Conservation (phyloP, 2,113 vertebrate genomes). For the Stegostoma tigrinum region DNA sequence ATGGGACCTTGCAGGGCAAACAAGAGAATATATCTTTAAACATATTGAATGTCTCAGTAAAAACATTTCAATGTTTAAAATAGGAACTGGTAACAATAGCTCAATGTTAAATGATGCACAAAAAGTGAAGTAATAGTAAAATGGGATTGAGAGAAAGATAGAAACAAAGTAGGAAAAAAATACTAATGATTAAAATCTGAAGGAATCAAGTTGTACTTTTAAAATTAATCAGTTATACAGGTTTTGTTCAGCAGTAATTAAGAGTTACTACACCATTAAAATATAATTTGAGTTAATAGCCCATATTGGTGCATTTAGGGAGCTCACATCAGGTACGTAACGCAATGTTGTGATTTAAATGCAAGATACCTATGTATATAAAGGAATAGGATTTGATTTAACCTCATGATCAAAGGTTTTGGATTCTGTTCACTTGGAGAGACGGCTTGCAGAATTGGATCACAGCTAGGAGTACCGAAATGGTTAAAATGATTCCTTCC, state of each 20-base stretch:
- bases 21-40: not conserved
- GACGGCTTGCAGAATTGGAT: too few relatives aligned
- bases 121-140: not conserved
- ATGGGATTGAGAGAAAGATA: not conserved
- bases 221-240: not conserved
- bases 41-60: not conserved
- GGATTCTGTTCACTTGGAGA: too few relatives aligned
- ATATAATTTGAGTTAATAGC: not conserved
- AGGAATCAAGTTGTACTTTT: not conserved
- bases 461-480: too few relatives aligned
- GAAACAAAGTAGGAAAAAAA: too few relatives aligned
- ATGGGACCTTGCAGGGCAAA: not conserved
- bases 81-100: not conserved
- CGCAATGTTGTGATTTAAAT: not conserved
- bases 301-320: too few relatives aligned
- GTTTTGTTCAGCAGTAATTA: not conserved
- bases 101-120: too few relatives aligned
- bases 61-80: not conserved
- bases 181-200: too few relatives aligned
- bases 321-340: not conserved
- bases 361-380: not conserved
- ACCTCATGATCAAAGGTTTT: too few relatives aligned
- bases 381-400: too few relatives aligned
- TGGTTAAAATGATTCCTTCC: too few relatives aligned
- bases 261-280: not conserved